These are phyloP conservation scores for Megaceryle torquata DNA, from an alignment of 2,113 vertebrate species.

Conservation along the genomic window DNA sequence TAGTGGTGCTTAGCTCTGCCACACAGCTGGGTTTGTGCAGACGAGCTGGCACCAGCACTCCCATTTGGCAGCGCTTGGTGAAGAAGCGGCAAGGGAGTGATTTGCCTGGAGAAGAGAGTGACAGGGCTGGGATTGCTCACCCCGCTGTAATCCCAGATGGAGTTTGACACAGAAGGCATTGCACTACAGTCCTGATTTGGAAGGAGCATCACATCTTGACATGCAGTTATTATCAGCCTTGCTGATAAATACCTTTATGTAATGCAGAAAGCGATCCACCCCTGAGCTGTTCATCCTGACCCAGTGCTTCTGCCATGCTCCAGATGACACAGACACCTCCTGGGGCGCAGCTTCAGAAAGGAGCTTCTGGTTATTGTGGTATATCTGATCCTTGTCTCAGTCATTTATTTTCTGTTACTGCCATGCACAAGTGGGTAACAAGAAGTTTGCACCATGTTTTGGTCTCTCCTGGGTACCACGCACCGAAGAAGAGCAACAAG, in stretches of 20 bases:
- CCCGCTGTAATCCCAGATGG: background rate
- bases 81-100: background rate
- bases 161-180: background rate
- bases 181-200: background rate
- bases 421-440: background rate
- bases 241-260: background rate
- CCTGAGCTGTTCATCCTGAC: background rate
- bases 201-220: background rate
- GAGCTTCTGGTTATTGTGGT: background rate
- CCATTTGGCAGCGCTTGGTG: background rate
- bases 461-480: background rate
- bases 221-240: background rate
- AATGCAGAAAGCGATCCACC: background rate
- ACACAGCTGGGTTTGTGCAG: background rate
- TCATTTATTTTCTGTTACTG: background rate
- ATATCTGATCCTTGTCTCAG: background rate
- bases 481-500: background rate
- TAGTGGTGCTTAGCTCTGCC: background rate
- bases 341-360: background rate
- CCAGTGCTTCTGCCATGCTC: background rate
- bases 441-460: background rate
- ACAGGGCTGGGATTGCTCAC: background rate
- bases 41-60: accelerated
- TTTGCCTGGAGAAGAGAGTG: background rate
- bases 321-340: background rate